Conservation (phyloP, 2,888 invertebrate species). For the Tubulanus polymorphus region DNA sequence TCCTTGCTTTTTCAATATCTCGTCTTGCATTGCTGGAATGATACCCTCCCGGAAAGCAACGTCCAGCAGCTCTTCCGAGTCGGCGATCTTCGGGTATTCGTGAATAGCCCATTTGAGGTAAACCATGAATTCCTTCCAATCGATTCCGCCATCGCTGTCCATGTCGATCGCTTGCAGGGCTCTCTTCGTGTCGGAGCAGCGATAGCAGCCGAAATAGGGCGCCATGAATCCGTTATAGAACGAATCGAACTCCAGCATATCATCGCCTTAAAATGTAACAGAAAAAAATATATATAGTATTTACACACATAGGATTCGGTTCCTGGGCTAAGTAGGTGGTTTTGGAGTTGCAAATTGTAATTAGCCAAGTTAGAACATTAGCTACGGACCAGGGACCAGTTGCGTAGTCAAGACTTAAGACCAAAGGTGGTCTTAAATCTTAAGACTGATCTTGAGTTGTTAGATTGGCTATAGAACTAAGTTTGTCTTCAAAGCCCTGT, state of each 20-base stretch:
- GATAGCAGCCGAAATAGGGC: background rate
- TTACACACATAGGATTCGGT: too few relatives aligned
- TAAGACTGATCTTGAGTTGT: too few relatives aligned
- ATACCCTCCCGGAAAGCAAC: background rate
- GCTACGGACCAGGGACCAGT: too few relatives aligned
- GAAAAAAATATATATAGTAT: too few relatives aligned
- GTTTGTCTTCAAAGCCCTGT: too few relatives aligned
- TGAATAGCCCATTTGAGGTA: background rate
- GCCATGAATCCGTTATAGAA: constrained; percentile 2
- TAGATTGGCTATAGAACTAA: too few relatives aligned
- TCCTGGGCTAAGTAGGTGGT: too few relatives aligned
- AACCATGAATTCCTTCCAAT: background rate
- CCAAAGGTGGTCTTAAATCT: too few relatives aligned
- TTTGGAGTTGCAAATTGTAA: too few relatives aligned
- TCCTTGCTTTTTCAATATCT: background rate
- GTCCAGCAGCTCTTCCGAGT: background rate
- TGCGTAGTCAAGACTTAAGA: too few relatives aligned
- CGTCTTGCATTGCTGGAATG: background rate
- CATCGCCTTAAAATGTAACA: too few relatives aligned
- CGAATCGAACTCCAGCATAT: background rate
- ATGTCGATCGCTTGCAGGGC: background rate
- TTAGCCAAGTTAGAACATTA: too few relatives aligned
- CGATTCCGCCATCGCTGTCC: background rate
- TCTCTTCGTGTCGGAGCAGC: background rate
- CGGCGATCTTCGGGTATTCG: background rate